Evolutionary conservation across 2,888 invertebrate species (phyloP).

Genomic region (Synanthedon formicaeformis): DNA sequence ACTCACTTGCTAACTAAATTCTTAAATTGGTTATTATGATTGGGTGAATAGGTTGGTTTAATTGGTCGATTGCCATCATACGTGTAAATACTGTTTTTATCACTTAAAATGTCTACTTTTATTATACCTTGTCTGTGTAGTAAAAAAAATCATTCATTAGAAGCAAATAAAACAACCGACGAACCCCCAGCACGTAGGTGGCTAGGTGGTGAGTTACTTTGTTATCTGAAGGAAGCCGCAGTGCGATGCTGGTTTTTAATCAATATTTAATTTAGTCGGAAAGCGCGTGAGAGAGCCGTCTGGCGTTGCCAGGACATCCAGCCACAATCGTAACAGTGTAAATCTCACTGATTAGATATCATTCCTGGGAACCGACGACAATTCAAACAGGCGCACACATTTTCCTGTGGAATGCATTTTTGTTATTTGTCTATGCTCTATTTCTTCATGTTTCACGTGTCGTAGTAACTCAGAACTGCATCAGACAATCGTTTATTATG

Average conservation of each 20-base stretch:
- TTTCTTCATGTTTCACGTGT: background rate
- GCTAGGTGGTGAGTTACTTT: constrained; percentile 31
- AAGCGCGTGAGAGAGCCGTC: constrained; percentile 33
- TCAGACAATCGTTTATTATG: no score
- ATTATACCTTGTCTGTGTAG: no score
- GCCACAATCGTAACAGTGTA: constrained; percentile 50
- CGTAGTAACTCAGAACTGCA: background rate
- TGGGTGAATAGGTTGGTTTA: no score
- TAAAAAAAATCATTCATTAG: background rate
- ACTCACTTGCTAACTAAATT: no score
- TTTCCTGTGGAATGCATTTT: constrained; percentile 30
- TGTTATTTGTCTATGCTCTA: constrained; percentile 4
- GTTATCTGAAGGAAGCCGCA: constrained; percentile 51
- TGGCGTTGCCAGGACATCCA: constrained; percentile 27
- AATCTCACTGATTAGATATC: constrained; percentile 62
- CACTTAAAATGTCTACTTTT: no score
- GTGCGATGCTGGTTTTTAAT: constrained; percentile 36
- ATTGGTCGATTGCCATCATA: no score
- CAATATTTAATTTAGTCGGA: constrained; percentile 60
- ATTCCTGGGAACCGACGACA: constrained; percentile 58
- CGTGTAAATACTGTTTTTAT: no score
- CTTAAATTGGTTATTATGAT: no score
- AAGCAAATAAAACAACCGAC: background rate
- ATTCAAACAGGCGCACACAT: constrained; percentile 35
- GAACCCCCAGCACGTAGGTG: constrained; percentile 8